A percentile compares a stretch with the other conserved stretches of the same genome.
phyloP scores from a whole-genome alignment of 2,888 invertebrate genomes.

The Schizaphis graminum region DNA sequence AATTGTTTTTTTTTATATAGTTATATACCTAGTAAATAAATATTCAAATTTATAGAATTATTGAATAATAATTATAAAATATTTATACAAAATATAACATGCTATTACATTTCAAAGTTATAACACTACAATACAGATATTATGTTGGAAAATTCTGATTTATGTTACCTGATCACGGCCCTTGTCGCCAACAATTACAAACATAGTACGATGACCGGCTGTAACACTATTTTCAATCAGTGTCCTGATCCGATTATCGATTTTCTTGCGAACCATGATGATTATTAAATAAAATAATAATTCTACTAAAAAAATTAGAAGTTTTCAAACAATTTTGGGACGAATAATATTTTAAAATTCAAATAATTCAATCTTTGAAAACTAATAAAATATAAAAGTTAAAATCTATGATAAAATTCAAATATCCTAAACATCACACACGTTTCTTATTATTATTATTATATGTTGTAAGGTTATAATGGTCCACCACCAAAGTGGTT shows the following conservation, averaged over 20 bases:
- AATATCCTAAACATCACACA: background rate
- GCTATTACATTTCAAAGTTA: background rate
- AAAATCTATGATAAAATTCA: background rate
- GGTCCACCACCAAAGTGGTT: background rate
- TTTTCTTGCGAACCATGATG: constrained; percentile 90
- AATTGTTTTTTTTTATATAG: background rate
- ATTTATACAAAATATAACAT: background rate
- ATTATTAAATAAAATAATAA: background rate
- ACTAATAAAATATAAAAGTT: background rate
- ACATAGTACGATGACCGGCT: constrained; percentile 91
- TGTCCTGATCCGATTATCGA: constrained; percentile 94
- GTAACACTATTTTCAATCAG: constrained; percentile 98
- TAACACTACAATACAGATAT: background rate
- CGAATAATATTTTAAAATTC: background rate
- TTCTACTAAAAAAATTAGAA: background rate
- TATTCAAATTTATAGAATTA: too few relatives aligned
- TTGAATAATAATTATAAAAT: too few relatives aligned
- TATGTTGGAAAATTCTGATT: background rate
- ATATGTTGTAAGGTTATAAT: constrained; percentile 30
- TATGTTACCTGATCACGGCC: constrained; percentile 88
- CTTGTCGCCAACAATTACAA: constrained; percentile 95
- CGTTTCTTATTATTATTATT: background rate
- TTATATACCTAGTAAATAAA: too few relatives aligned
- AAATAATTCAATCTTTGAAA: background rate
- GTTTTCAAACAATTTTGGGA: too few relatives aligned